Conservation (phyloP, 2,888 invertebrate species). For the Clepsis dumicolana region DNA sequence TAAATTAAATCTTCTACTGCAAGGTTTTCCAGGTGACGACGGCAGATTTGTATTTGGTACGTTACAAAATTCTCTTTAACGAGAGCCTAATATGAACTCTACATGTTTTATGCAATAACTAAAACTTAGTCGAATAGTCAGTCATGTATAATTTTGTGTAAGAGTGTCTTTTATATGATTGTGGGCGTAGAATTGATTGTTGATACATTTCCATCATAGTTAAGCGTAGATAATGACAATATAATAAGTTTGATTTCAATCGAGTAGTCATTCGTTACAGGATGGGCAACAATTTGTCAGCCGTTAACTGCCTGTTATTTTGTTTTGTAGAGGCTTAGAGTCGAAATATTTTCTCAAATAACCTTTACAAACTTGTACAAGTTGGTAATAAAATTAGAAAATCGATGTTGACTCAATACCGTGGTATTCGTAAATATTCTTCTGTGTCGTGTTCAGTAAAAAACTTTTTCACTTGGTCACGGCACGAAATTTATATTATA, state of each 20-base stretch:
- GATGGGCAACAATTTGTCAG: conserved; percentile 22
- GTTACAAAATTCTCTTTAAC: too few species aligned
- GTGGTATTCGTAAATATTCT: neutral
- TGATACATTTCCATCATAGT: neutral
- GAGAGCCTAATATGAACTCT: too few species aligned
- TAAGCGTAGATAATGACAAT: conserved; percentile 26
- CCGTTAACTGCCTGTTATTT: neutral
- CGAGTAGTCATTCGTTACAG: conserved; percentile 36
- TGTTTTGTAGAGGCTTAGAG: neutral
- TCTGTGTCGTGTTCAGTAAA: neutral
- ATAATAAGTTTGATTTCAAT: conserved; percentile 38
- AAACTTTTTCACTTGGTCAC: neutral
- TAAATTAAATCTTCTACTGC: too few species aligned
- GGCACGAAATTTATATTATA: too few species aligned
- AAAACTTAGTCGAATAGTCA: neutral
- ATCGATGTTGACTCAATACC: neutral
- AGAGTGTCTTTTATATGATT: neutral
- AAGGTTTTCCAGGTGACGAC: too few species aligned
- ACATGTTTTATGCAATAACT: too few species aligned
- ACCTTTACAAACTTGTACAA: neutral
- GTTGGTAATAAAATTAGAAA: neutral
- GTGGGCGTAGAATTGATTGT: neutral
- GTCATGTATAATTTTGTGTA: neutral
- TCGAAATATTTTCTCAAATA: neutral
- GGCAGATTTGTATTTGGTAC: too few species aligned